Evolutionary conservation across 2,113 vertebrate genomes (phyloP), one percentile per base, ranked within the genome.

Genomic region (Thinocorus orbignyianus): DNA sequence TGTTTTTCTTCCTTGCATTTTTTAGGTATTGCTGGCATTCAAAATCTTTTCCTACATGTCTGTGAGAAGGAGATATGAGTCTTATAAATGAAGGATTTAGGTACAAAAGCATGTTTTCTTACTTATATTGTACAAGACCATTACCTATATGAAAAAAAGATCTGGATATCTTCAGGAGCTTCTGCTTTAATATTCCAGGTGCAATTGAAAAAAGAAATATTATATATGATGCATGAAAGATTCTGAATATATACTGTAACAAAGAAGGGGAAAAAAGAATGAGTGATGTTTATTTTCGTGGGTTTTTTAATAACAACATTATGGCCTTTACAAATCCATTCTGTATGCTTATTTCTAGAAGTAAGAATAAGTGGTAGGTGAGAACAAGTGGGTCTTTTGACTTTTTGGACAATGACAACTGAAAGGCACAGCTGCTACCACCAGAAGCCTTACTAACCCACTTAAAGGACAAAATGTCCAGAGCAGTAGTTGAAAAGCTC

Each of bases 181-280:
- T 89, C 90, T 85, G 81, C 44, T 95, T 85, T 96, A 69, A 96
- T 90, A 12, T 81, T 8, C 97, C 97, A 97, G 20, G 95, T 95
- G 54, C 97, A 97, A 41, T 97, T 97, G 84, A 97, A 88, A 80
- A 72, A 91, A 54, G 81, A 90, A 74, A 87, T 82, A 19, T 96
- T 96, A 28, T 97, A 95, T 91, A 97, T 95, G 70, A 96, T 54
- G 81, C 97, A 97, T 3, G 93, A 97, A 81, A 97, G 83, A 69
- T 97, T 97, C 42, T 95, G 91, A 83, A 97, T 82, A 49, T 97
- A 95, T 17, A 97, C 97, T 97, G 91, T 28, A 96, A 76, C 11
- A 81, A 69, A 92, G 25, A 86, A 82, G 80, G 3, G 18, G 19
- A 2, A 11, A 66, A 74, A 73, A 66, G 7, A 46, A 19, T 57